phyloP scores from a whole-genome alignment of 2,888 invertebrate genomes.

The Netelia melanura region DNA sequence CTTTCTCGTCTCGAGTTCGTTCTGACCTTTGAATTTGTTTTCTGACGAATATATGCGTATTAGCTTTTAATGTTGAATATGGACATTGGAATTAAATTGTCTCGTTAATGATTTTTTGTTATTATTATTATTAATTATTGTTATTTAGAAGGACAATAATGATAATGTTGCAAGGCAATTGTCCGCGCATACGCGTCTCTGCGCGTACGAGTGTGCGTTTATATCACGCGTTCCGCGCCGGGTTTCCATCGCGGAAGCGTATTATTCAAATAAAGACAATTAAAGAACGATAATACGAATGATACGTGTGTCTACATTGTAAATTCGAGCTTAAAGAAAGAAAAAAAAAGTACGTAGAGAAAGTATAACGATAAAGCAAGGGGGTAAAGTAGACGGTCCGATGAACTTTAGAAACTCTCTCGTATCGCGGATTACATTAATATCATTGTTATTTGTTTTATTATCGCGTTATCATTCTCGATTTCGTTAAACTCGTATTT shows the following conservation, averaged over 20 bases:
- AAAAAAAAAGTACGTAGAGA: not conserved
- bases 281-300: not conserved
- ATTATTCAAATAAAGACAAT: conserved; percentile 12
- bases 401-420: conserved; percentile 18
- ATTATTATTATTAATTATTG: no score
- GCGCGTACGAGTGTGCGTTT: no score
- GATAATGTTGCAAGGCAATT: no score
- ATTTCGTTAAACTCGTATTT: no score
- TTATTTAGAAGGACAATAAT: no score
- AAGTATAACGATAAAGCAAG: conserved; percentile 3
- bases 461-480: not conserved
- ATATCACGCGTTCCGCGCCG: not conserved
- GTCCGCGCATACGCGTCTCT: no score
- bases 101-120: no score
- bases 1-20: no score
- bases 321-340: not conserved
- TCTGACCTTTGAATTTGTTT: no score
- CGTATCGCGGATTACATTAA: not conserved
- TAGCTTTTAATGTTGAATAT: no score
- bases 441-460: not conserved
- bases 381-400: not conserved
- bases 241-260: conserved; percentile 10
- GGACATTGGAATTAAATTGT: no score
- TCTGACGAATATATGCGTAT: no score
- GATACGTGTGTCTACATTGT: not conserved